A percentile compares a stretch with the other conserved stretches of the same genome.
phyloP scores from a whole-genome alignment of 1,140 invertebrate genomes.

The Aethina tumida region DNA sequence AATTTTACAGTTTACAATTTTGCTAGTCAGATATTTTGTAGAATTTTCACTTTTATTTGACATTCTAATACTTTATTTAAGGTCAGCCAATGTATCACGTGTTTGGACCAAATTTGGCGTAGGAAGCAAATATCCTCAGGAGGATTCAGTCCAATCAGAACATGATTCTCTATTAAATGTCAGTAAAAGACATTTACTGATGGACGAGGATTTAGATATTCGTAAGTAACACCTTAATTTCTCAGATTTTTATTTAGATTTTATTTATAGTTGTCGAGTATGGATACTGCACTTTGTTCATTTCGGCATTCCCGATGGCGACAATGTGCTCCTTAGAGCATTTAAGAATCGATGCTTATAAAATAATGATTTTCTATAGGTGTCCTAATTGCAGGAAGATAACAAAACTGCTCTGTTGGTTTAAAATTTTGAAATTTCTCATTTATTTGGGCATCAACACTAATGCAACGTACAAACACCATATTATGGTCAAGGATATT shows the following conservation, averaged over 20 bases:
- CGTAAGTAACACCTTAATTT: constrained; percentile 15
- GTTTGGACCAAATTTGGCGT: not conserved
- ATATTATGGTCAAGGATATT: too few species aligned
- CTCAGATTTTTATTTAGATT: not conserved
- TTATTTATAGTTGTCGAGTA: constrained; percentile 62
- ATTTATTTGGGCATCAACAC: constrained; percentile 23
- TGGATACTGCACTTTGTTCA: constrained; percentile 77
- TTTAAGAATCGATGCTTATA: constrained; percentile 66
- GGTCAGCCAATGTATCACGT: not conserved
- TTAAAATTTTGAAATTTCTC: constrained; percentile 21
- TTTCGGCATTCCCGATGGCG: constrained; percentile 70
- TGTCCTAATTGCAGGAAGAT: constrained; percentile 59
- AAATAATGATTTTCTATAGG: constrained; percentile 59
- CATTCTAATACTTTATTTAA: not conserved
- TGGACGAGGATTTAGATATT: constrained; percentile 24
- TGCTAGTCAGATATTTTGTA: constrained; percentile 17
- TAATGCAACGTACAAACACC: too few species aligned
- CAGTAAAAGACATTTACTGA: constrained; percentile 15
- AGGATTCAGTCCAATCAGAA: constrained; percentile 24
- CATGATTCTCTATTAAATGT: constrained; percentile 21
- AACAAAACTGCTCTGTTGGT: constrained; percentile 59
- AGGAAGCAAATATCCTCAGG: not conserved
- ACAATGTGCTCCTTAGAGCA: constrained; percentile 71
- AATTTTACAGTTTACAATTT: constrained; percentile 20
- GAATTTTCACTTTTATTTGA: constrained; percentile 9